Conservation (phyloP, 1,140 invertebrate species). For the Pachyrhynchus sulphureomaculatus region DNA sequence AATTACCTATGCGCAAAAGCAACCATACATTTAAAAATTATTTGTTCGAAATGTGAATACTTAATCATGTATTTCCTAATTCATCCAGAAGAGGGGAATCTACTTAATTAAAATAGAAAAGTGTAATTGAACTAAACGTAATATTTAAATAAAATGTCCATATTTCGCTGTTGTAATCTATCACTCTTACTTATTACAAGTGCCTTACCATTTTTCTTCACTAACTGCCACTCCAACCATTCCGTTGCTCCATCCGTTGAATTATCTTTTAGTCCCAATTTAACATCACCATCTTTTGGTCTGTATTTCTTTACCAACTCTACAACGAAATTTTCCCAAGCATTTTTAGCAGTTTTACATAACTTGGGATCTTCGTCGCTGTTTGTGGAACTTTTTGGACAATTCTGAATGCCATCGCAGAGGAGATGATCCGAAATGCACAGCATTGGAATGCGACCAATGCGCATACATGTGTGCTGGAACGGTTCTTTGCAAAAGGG, state of each 20-base stretch:
- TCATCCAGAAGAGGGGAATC: no score
- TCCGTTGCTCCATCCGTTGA: conserved; percentile 4
- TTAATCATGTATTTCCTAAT: no score
- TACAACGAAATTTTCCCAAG: conserved; percentile 32
- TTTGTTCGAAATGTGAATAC: no score
- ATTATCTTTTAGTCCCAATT: conserved; percentile 8
- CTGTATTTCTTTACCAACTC: conserved; percentile 37
- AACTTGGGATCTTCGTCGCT: conserved; percentile 56
- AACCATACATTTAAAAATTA: no score
- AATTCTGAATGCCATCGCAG: conserved; percentile 62
- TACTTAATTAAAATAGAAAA: no score
- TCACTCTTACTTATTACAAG: no score
- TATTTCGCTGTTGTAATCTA: no score
- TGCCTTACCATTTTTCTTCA: conserved; percentile 20
- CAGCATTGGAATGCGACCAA: conserved; percentile 52
- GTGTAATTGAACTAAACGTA: no score
- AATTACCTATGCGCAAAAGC: no score
- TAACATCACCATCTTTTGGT: conserved; percentile 12
- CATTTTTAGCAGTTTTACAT: conserved; percentile 48
- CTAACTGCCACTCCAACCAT: conserved; percentile 23
- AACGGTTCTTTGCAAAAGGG: conserved; percentile 37
- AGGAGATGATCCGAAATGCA: conserved; percentile 62
- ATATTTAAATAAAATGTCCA: no score
- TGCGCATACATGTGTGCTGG: conserved; percentile 45
- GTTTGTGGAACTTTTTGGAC: conserved; percentile 57